Conservation (phyloP, 2,113 vertebrate genomes). For the Nothobranchius kuhntae region DNA sequence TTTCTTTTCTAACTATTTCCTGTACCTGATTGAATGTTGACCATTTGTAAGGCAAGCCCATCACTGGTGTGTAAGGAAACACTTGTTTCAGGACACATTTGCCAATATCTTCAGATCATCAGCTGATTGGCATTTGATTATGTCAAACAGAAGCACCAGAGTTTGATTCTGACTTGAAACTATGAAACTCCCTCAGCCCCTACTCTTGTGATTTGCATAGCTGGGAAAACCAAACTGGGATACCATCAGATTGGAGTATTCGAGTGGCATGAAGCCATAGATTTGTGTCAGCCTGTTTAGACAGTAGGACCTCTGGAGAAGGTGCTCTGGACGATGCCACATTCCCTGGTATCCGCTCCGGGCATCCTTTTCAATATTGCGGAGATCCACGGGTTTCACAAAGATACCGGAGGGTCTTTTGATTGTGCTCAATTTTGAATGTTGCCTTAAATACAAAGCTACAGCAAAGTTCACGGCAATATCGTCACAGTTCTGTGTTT, state of each 20-base stretch:
- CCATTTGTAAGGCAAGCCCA: no score
- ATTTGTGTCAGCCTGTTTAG: conserved; percentile 88
- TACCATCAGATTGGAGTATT: conserved; percentile 93
- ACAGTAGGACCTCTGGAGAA: conserved; percentile 92
- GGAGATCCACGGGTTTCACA: conserved; percentile 90
- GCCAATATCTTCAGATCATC: background rate
- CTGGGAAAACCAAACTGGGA: conserved; percentile 95
- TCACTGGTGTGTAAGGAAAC: no score
- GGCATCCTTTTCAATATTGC: conserved; percentile 90
- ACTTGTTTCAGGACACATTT: background rate
- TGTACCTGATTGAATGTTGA: background rate
- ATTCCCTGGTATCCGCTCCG: conserved; percentile 89
- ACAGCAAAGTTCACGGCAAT: conserved; percentile 93
- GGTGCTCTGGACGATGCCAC: conserved; percentile 93
- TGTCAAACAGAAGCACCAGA: no score
- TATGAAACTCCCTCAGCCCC: conserved; percentile 50
- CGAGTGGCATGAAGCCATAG: conserved; percentile 89
- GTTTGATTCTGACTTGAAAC: no score
- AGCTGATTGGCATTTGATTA: background rate
- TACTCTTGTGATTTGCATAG: conserved; percentile 92
- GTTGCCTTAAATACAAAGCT: conserved; percentile 72
- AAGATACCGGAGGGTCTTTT: conserved; percentile 87
- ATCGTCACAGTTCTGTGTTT: conserved; percentile 95
- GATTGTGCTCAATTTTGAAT: conserved; percentile 3
- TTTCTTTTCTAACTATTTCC: no score